Conservation (phyloP, 2,797 vertebrate species). For the Xiphophorus birchmanni region DNA sequence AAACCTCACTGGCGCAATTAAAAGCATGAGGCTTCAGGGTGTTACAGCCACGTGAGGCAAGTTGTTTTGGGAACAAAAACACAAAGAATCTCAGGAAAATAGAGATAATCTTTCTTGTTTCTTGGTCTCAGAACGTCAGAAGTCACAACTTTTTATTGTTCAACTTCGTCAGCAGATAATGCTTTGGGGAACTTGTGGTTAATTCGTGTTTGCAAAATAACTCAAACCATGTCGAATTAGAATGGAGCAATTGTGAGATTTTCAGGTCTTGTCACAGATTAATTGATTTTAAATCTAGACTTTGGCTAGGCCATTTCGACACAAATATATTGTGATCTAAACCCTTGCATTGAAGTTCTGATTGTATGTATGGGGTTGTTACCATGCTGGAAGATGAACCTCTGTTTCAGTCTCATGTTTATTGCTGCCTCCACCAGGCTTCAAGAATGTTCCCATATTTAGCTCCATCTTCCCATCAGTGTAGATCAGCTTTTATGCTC, state of each 20-base stretch:
- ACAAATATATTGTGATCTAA: background rate
- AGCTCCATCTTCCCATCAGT: background rate
- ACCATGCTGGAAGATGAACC: background rate
- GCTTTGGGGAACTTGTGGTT: background rate
- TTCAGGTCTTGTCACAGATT: background rate
- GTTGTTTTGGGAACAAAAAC: slow-evolving; percentile 56
- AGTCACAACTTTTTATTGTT: slow-evolving; percentile 74
- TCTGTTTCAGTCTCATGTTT: background rate
- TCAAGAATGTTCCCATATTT: background rate
- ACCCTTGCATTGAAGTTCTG: background rate
- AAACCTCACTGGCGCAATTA: slow-evolving; percentile 68
- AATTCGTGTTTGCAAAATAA: background rate
- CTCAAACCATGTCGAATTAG: background rate
- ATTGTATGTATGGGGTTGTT: background rate
- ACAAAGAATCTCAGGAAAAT: slow-evolving; percentile 52
- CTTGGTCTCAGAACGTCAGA: slow-evolving; percentile 65
- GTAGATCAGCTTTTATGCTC: background rate
- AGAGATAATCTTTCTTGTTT: slow-evolving; percentile 63
- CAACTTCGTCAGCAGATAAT: slow-evolving; percentile 59
- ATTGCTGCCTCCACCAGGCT: background rate
- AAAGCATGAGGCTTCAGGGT: slow-evolving; percentile 75
- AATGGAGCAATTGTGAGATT: background rate
- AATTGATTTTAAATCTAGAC: background rate
- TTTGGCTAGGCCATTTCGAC: background rate
- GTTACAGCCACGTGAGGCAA: slow-evolving; percentile 73